These are phyloP conservation scores for Erebia palarica DNA, from an alignment of 2,888 invertebrate genomes.

Conservation along the genomic window DNA sequence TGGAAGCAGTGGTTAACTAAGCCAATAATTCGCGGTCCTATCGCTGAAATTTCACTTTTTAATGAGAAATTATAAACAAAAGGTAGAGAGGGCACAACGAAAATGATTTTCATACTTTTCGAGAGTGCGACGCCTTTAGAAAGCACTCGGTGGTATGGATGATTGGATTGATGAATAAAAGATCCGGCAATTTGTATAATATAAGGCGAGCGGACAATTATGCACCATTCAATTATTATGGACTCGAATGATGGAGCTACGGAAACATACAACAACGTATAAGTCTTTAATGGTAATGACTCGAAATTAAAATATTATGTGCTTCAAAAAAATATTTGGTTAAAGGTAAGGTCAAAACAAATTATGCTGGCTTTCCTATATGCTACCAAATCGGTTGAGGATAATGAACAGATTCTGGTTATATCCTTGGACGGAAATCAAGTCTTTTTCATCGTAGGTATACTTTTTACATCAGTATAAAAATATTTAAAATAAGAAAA, in stretches of 20 bases:
- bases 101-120: conserved; percentile 59
- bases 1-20: conserved; percentile 69
- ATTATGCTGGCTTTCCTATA: no score
- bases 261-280: conserved; percentile 26
- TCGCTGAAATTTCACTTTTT: conserved; percentile 48
- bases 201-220: conserved; percentile 62
- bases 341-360: background rate
- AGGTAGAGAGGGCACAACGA: conserved; percentile 41
- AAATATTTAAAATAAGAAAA: background rate
- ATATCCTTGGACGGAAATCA: background rate
- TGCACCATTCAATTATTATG: conserved; percentile 65
- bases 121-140: conserved; percentile 70
- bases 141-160: conserved; percentile 68
- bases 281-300: conserved; percentile 17
- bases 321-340: background rate
- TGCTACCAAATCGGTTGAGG: background rate
- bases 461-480: background rate
- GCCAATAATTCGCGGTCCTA: conserved; percentile 65
- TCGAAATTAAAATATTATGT: conserved; percentile 12
- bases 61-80: conserved; percentile 41
- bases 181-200: conserved; percentile 77
- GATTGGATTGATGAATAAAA: conserved; percentile 80
- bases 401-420: background rate
- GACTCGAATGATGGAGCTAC: conserved; percentile 34
- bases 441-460: background rate